Conservation (phyloP, 64 coral and sea anemone genomes). For the Stichodactyla helianthus region DNA sequence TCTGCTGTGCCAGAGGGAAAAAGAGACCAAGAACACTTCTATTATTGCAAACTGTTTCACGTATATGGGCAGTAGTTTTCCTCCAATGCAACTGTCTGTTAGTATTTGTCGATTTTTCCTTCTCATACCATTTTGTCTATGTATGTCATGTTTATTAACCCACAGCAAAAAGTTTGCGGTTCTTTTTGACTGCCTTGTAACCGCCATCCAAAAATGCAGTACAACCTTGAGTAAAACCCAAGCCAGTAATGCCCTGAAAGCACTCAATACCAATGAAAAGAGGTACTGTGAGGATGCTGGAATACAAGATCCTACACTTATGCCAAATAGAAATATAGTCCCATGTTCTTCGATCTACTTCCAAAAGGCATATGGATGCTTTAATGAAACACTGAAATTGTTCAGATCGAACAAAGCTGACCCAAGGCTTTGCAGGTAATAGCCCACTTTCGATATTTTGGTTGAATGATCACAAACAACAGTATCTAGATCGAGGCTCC, state of each 20-base stretch:
- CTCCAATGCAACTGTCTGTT: not conserved
- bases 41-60: no score
- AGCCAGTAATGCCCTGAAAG: not conserved
- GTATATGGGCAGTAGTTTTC: no score
- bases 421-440: not conserved
- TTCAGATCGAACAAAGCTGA: not conserved
- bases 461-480: no score
- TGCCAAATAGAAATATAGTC: not conserved
- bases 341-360: constrained; percentile 4
- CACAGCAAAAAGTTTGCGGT: not conserved
- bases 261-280: not conserved
- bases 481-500: no score
- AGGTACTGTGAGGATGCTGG: not conserved
- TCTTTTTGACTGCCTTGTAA: not conserved
- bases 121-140: not conserved
- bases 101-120: not conserved
- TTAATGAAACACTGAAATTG: not conserved
- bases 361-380: not conserved
- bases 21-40: no score
- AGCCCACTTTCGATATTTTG: no score
- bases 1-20: no score
- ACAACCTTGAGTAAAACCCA: not conserved
- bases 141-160: not conserved
- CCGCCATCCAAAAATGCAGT: not conserved
- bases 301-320: not conserved